These are phyloP conservation scores for human (Homo sapiens) DNA, from an alignment of 2,113 vertebrate species.

Conservation along the genomic window DNA sequence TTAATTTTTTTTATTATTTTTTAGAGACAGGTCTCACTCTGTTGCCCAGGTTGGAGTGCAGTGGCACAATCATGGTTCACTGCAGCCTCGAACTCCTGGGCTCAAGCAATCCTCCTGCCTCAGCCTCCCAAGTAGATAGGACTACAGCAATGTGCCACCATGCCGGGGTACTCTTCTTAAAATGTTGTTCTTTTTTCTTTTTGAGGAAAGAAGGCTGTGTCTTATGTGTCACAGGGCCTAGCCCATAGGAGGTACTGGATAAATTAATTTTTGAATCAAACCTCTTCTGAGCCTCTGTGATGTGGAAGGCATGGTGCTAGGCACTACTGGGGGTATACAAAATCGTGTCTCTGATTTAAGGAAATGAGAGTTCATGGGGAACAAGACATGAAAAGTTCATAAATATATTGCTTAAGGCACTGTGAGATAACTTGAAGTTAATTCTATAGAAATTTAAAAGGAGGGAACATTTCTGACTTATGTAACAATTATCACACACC, in stretches of 20 bases:
- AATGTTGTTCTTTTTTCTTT: not conserved
- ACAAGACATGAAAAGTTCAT: not conserved
- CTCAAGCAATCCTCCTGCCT: not conserved
- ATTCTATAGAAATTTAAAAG: not conserved
- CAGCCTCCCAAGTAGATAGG: not conserved
- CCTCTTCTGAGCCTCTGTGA: not conserved
- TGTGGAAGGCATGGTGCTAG: accelerated
- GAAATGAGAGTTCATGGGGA: not conserved
- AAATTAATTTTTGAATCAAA: not conserved
- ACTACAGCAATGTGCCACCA: not conserved
- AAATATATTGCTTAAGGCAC: not conserved
- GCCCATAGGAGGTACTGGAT: not conserved
- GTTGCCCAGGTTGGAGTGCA: not conserved
- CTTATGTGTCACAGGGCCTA: not conserved
- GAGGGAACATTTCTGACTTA: not conserved
- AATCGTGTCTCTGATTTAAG: not conserved
- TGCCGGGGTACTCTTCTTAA: not conserved
- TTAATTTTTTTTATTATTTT: not conserved
- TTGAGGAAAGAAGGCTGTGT: not conserved
- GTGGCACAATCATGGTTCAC: too few relatives aligned
- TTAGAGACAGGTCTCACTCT: not conserved
- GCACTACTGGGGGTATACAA: not conserved
- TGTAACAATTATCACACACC: not conserved
- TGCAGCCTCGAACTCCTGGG: too few relatives aligned
- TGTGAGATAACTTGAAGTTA: not conserved